These are phyloP conservation scores for Graptemys geographica DNA, from an alignment of 2,797 vertebrate genomes.

Conservation along the genomic window DNA sequence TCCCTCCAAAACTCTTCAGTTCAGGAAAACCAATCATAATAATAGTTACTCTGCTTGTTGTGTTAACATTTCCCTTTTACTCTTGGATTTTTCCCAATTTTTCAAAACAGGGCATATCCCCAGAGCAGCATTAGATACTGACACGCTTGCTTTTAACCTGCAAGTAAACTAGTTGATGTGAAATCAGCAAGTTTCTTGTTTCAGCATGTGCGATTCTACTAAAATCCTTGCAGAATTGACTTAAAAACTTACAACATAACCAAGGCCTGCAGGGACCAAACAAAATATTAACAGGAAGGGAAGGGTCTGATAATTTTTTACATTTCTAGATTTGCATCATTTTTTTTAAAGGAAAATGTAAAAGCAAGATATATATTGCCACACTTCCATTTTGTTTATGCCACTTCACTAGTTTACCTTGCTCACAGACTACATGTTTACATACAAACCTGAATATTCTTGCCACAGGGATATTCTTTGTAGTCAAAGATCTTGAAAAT, in stretches of 20 bases:
- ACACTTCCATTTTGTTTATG: not conserved
- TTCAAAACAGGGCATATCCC: not conserved
- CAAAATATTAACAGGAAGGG: not conserved
- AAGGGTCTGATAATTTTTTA: not conserved
- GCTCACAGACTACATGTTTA: not conserved
- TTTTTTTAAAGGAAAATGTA: not conserved
- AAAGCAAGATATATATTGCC: not conserved
- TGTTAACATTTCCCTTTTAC: constrained; percentile 19
- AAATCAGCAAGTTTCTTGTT: constrained; percentile 31
- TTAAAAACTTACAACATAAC: constrained; percentile 18
- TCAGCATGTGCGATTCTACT: not conserved
- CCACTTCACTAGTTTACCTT: not conserved
- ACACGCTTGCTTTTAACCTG: constrained; percentile 8
- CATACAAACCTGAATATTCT: not conserved
- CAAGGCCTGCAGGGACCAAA: not conserved
- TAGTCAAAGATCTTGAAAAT: not conserved
- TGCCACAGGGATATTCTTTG: not conserved
- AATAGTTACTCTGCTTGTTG: not conserved
- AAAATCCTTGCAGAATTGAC: constrained; percentile 32
- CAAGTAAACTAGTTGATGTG: not conserved
- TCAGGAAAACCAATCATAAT: not conserved
- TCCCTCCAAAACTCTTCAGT: not conserved
- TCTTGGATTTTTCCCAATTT: not conserved
- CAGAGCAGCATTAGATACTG: not conserved
- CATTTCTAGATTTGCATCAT: not conserved